phyloP scores from a whole-genome alignment of 1,140 invertebrate genomes.

The Aphelinus certus region DNA sequence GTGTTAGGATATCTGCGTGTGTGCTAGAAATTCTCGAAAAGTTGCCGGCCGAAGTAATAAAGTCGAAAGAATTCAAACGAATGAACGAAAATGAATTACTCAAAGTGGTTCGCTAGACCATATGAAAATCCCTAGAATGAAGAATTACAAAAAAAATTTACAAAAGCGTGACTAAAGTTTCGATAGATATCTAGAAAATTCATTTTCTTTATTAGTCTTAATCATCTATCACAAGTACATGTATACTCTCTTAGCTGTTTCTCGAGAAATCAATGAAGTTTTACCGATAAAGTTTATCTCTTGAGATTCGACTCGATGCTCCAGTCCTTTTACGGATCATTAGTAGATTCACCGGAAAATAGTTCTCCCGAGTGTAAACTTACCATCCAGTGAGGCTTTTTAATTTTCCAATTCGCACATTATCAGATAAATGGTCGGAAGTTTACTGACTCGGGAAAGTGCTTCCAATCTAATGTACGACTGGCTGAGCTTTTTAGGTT shows the following conservation, averaged over 20 bases:
- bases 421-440: constrained; percentile 12
- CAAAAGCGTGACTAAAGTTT: too few species aligned
- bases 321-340: constrained; percentile 7
- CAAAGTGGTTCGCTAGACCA: too few species aligned
- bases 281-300: background rate
- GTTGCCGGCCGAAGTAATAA: too few species aligned
- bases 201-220: too few species aligned
- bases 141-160: too few species aligned
- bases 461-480: background rate
- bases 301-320: constrained; percentile 2
- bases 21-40: too few species aligned
- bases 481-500: background rate
- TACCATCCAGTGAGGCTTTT: constrained; percentile 1
- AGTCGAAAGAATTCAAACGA: too few species aligned
- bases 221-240: too few species aligned
- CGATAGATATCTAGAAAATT: too few species aligned
- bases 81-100: too few species aligned
- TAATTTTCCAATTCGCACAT: constrained; percentile 23
- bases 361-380: constrained; percentile 1
- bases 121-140: too few species aligned
- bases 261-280: constrained; percentile 7
- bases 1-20: too few species aligned
- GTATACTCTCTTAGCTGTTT: background rate
- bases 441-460: constrained; percentile 1
- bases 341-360: constrained; percentile 1